Base-by-base conservation (phyloP, 2,113 vertebrate genomes). In the Tursiops truncatus region DNA sequence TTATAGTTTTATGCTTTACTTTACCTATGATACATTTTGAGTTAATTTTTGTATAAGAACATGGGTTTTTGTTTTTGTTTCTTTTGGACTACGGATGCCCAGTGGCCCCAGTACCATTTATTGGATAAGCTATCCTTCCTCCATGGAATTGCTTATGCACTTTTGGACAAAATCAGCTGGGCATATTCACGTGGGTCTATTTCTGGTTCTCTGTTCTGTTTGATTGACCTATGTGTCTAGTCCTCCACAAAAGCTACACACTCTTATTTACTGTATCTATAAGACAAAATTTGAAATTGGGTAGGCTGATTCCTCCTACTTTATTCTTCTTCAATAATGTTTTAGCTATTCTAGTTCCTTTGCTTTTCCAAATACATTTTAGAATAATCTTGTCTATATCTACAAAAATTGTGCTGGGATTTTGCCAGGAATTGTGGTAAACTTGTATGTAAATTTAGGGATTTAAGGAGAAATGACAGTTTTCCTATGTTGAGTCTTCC, bases 171-270 rank as follows among this genome's bases (percentile, higher is more conserved):
- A 38, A 47, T 36, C 74, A 81, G 3, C 11, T 47, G 28, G 23
- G 14, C 38, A 7, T 36, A 58, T 56, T 53, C 36, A 47, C 53
- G 71, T 13, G 26, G 13, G 2, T 23, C 56, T 50, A 0, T 65
- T 58, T 79, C 36, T 26, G 53, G 44, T 13, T 92, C 25, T 79
- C 26, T 60, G 0, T 36, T 74, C 60, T 62, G 15, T 81, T 38
- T 2, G 21, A 14, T 12, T 21, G 23, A 25, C 21, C 53, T 36
- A 4, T 17, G n/a, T 60, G 2, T 36, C 28, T 74, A 1, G 62
- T 6, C 18, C 7, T 25, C 25, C 14, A 0, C 21, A 58, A 1
- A 18, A 18, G 1, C 31, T 1, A 5, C n/a, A 20, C 10, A 9
- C 1, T 67, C 53, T 79, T 38, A 47, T 26, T 1, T 3, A 9